Percentiles rank a stretch among this genome's conserved stretches.
These are phyloP conservation scores for Neoarius graeffei DNA, from an alignment of 2,113 vertebrate genomes.

Conservation along the genomic window DNA sequence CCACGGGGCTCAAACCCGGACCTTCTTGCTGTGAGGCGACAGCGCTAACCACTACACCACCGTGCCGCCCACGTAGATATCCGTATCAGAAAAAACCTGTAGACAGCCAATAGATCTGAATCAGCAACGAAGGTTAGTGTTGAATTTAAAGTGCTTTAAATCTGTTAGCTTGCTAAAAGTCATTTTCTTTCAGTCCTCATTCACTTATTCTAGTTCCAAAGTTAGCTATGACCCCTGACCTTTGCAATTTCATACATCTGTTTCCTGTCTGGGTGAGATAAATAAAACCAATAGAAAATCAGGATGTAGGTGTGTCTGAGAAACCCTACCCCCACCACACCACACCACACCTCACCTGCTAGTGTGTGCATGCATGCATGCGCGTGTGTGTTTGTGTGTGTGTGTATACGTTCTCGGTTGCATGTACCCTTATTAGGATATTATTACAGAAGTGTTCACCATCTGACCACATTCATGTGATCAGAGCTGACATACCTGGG, in stretches of 20 bases:
- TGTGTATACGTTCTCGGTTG: too few relatives aligned
- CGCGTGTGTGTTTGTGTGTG: neutral
- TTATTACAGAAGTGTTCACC: slow-evolving; percentile 14
- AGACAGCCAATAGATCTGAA: neutral
- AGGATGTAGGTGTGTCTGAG: slow-evolving; percentile 20
- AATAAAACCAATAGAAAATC: neutral
- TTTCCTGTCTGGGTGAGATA: slow-evolving; percentile 15
- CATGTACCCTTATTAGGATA: slow-evolving; percentile 33
- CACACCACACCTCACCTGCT: neutral
- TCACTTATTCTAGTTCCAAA: neutral
- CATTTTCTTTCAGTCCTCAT: neutral
- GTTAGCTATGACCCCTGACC: slow-evolving; percentile 32
- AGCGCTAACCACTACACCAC: too few relatives aligned
- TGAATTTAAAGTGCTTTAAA: neutral
- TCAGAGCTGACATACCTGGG: slow-evolving; percentile 39
- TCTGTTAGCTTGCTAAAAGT: neutral
- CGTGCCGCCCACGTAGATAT: too few relatives aligned
- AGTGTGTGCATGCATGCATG: neutral
- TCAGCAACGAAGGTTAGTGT: neutral
- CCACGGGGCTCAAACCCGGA: too few relatives aligned
- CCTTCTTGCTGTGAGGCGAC: too few relatives aligned
- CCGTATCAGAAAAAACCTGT: neutral
- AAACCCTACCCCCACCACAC: neutral
- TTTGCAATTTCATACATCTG: slow-evolving; percentile 15
- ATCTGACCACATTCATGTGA: slow-evolving; percentile 46